phyloP scores from a whole-genome alignment of 2,113 vertebrate genomes.

The Bettongia penicillata region DNA sequence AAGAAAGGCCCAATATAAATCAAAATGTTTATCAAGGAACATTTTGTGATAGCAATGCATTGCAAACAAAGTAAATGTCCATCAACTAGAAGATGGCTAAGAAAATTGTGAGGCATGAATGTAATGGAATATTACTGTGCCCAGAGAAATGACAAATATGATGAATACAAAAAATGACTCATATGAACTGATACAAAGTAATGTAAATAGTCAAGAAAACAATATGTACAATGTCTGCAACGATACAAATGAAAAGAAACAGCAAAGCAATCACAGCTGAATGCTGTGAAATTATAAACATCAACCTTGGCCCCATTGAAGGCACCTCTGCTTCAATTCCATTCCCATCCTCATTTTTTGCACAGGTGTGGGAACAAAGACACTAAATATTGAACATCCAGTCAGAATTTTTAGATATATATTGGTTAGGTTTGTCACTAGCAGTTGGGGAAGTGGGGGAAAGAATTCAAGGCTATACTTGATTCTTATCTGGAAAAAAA shows the following conservation, averaged over 20 bases:
- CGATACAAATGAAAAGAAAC: not conserved
- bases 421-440: too few species aligned
- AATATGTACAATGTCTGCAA: not conserved
- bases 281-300: not conserved
- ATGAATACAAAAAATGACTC: not conserved
- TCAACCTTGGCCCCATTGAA: not conserved
- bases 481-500: too few species aligned
- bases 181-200: not conserved
- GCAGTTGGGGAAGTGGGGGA: too few species aligned
- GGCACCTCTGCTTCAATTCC: not conserved
- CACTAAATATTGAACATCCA: too few species aligned
- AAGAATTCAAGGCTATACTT: too few species aligned
- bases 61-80: not conserved
- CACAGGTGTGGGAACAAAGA: not conserved
- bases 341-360: not conserved
- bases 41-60: not conserved
- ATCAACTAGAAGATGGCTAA: not conserved
- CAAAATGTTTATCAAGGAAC: not conserved
- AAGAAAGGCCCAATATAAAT: not conserved
- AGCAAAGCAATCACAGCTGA: not conserved
- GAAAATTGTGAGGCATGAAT: not conserved
- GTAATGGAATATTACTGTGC: not conserved
- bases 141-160: not conserved
- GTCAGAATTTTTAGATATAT: too few species aligned
- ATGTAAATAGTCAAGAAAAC: not conserved